A percentile compares a stretch with the other conserved stretches of the same genome.
Evolutionary conservation across 2,888 invertebrate genomes (phyloP).

Genomic region (Acheta domesticus): DNA sequence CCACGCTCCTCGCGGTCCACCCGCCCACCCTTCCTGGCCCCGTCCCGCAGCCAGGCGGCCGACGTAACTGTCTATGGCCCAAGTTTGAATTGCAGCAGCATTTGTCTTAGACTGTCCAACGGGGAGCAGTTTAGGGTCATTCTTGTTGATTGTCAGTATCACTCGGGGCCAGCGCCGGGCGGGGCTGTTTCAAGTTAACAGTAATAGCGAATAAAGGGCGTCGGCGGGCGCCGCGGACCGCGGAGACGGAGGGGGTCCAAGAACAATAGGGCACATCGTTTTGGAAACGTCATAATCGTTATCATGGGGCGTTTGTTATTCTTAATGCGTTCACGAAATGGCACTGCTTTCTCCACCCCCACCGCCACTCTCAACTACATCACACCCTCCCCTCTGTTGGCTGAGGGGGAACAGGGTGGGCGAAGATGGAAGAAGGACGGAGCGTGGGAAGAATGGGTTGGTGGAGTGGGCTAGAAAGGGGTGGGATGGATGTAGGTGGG

Average conservation of each 20-base stretch:
- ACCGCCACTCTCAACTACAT: neutral
- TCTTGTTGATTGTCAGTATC: slow-evolving; percentile 18
- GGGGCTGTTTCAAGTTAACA: slow-evolving; percentile 2
- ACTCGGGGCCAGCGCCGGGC: neutral
- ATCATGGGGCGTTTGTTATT: slow-evolving; percentile 27
- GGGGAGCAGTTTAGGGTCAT: slow-evolving; percentile 18
- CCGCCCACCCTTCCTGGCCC: neutral
- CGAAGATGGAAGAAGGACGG: too few relatives aligned
- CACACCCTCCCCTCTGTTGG: neutral
- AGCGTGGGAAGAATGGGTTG: too few relatives aligned
- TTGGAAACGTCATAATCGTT: slow-evolving; percentile 26
- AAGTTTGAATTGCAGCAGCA: slow-evolving; percentile 18
- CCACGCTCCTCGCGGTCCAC: too few relatives aligned
- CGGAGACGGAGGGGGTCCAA: neutral
- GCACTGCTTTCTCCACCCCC: neutral
- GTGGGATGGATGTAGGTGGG: neutral
- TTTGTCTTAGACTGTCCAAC: slow-evolving; percentile 10
- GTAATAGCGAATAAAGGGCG: slow-evolving; percentile 8
- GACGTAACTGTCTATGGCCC: neutral
- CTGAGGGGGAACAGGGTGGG: too few relatives aligned
- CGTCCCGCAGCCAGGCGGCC: too few relatives aligned
- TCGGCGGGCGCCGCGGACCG: neutral
- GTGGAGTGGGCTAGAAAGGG: too few relatives aligned
- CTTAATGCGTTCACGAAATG: slow-evolving; percentile 24
- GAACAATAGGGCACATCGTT: slow-evolving; percentile 24